Base-by-base conservation (phyloP, 2,797 vertebrate species). In the Acanthurus leucopareius region DNA sequence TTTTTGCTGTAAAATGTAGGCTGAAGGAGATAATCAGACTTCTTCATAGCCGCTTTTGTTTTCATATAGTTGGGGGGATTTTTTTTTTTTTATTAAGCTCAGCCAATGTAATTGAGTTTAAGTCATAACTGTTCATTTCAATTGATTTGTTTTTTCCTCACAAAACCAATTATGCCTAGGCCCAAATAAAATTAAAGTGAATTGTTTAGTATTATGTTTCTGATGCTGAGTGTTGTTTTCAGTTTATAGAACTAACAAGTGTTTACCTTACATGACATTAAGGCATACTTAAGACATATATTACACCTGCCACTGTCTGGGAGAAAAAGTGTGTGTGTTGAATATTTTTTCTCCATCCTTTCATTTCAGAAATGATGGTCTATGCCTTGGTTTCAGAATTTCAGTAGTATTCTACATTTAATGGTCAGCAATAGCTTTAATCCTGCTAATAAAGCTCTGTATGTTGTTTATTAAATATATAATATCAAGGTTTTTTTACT, bases 11-110 rank as follows among this genome's bases (percentile, higher is more conserved):
- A 54, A 69, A 47, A 47, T 35, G 32, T 7, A 47, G 44, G 15
- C 47, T 2, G 0, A 28, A 15, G 9, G 11, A 52, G 9, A 28
- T 9, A 32, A 38, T 51, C 28, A 68, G 42, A 35, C 6, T 51
- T 10, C 32, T 64, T 68, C 16, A 44, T 42, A n/a, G 15, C 51
- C 14, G 22, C 53, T 57, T 48, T 47, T 48, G 10, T 61, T 20
- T 53, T 28, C 16, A 17, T 35, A 51, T 16, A 42, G 11, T 38
- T 52, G 10, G 40, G 10, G 19, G 45, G 57, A 52, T 51, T 63
- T 71, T 62, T 61, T 65, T 60, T n/a, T 61, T 56, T 35, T 32
- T 47, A 16, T 7, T n/a, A 38, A 65, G 7, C 25, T 58, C 65
- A 51, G 44, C 56, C 44, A 47, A 22, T 38, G 22, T 65, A 57